phyloP scores from a whole-genome alignment of 2,797 vertebrate species.

The Sebastiscus tertius region DNA sequence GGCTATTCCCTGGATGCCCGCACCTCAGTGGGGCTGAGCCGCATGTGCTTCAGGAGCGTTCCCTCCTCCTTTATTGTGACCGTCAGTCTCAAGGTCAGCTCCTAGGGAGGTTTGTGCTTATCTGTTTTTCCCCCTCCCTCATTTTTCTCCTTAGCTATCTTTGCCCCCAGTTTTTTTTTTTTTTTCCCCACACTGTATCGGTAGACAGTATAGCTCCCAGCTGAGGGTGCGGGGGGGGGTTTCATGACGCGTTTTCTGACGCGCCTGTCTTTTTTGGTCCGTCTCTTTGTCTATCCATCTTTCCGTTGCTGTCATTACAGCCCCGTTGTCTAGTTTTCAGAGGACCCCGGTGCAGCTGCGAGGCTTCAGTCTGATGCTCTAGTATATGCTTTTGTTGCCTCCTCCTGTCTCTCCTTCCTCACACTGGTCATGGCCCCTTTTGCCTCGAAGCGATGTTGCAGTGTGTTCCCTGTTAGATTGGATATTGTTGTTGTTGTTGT shows the following conservation, averaged over 20 bases:
- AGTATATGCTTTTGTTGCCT: constrained; percentile 55
- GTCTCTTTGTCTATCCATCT: constrained; percentile 42
- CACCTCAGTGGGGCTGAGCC: constrained; percentile 57
- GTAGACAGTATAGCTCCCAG: constrained; percentile 65
- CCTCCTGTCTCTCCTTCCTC: constrained; percentile 47
- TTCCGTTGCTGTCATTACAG: constrained; percentile 45
- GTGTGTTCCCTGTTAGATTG: constrained; percentile 63
- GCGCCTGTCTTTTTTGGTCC: constrained; percentile 26
- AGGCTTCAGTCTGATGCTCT: constrained; percentile 53
- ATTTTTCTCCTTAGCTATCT: constrained; percentile 43
- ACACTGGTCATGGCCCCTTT: constrained; percentile 65
- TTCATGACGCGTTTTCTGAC: constrained; percentile 46
- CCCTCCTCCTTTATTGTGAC: constrained; percentile 78
- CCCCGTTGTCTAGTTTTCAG: constrained; percentile 54
- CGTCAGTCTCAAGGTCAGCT: constrained; percentile 81
- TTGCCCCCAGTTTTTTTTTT: constrained; percentile 28
- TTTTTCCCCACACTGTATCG: constrained; percentile 39
- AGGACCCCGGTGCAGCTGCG: constrained; percentile 43
- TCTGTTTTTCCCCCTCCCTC: constrained; percentile 52
- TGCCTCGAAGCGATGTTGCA: constrained; percentile 66
- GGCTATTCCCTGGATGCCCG: constrained; percentile 73
- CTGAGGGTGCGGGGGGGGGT: constrained; percentile 21
- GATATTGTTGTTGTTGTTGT: constrained; percentile 56
- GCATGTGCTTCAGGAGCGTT: constrained; percentile 66
- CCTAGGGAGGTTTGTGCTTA: constrained; percentile 74